Conservation (phyloP, 2,113 vertebrate genomes). For the Penelope pileata region DNA sequence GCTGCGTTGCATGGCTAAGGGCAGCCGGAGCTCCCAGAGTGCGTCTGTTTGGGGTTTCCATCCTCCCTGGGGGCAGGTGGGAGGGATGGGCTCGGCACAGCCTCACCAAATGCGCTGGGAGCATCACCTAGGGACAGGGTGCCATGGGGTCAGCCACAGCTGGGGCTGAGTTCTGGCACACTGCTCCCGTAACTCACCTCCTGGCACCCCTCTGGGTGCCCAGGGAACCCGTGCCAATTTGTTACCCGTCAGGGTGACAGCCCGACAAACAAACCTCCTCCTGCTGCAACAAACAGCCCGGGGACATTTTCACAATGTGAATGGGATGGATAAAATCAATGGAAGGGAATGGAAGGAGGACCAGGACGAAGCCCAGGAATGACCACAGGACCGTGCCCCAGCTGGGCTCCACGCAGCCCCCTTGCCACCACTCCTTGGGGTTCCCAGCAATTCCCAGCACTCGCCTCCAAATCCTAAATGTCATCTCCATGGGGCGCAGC, state of each 20-base stretch:
- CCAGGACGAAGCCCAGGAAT: background rate
- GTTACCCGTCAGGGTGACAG: background rate
- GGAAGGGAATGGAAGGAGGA: background rate
- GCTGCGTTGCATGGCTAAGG: background rate
- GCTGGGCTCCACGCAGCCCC: background rate
- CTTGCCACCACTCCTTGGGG: background rate
- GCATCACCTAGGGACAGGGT: background rate
- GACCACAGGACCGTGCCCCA: too few species aligned
- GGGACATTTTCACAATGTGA: rapidly evolving
- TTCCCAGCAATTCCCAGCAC: background rate
- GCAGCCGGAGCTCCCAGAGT: rapidly evolving
- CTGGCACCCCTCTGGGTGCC: background rate
- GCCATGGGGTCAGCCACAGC: too few species aligned
- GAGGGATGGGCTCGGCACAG: background rate
- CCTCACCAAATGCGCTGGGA: rapidly evolving
- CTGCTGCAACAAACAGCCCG: rapidly evolving
- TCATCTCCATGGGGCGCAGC: background rate
- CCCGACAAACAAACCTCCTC: background rate
- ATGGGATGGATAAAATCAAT: background rate
- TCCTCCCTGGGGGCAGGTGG: background rate
- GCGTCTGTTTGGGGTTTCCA: rapidly evolving
- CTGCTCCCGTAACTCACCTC: background rate
- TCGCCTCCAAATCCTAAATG: background rate
- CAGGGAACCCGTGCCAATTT: background rate
- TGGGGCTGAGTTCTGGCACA: rapidly evolving